Conservation (phyloP, 2,888 invertebrate species). For the Melinaea marsaeus region DNA sequence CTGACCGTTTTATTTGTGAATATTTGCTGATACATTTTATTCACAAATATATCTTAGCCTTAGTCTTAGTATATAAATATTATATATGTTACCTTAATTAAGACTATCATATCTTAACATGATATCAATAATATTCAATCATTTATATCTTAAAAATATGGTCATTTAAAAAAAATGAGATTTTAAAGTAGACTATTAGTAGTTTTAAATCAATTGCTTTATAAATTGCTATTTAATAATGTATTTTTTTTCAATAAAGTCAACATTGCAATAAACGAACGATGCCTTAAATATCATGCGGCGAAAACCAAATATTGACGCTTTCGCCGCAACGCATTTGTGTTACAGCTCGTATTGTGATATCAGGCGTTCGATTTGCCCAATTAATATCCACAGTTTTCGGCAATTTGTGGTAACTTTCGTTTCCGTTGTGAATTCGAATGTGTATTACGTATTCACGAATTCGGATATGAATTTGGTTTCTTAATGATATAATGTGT, state of each 20-base stretch:
- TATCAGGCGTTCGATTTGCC: constrained; percentile 22
- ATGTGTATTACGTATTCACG: not conserved
- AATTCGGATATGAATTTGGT: not conserved
- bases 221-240: no score
- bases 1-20: no score
- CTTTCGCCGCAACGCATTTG: constrained; percentile 3
- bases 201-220: no score
- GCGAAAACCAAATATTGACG: constrained; percentile 3
- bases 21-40: no score
- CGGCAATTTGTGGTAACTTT: constrained; percentile 21
- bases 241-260: not conserved
- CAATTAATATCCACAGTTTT: constrained; percentile 29
- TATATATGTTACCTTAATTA: no score
- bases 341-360: constrained; percentile 6
- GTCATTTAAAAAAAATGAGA: no score
- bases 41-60: no score
- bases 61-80: no score
- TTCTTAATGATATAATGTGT: not conserved
- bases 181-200: no score
- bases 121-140: no score
- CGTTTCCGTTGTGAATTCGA: constrained; percentile 10
- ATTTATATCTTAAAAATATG: no score
- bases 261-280: not conserved
- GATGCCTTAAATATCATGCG: constrained; percentile 1
- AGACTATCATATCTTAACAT: no score